phyloP scores from a whole-genome alignment of 1,140 invertebrate genomes.

The Drosophila nannoptera region DNA sequence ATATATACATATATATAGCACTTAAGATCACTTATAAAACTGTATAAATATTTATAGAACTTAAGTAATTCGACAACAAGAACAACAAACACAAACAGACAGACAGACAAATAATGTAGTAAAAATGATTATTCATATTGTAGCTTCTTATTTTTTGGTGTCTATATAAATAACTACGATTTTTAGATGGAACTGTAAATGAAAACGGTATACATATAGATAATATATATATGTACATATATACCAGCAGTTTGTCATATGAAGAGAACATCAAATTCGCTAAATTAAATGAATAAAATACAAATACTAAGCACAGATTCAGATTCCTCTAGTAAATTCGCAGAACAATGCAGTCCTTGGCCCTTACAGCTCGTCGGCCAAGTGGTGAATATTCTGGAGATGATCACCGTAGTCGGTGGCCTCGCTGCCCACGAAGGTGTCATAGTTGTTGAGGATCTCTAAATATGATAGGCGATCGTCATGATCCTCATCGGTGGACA shows the following conservation, averaged over 20 bases:
- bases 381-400: conserved; percentile 87
- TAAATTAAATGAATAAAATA: conserved; percentile 60
- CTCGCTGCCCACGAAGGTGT: conserved; percentile 97
- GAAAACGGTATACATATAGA: conserved; percentile 3
- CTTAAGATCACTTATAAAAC: conserved; percentile 15
- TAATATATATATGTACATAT: too few relatives aligned
- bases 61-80: conserved; percentile 10
- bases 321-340: conserved; percentile 32
- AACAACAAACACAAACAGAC: not conserved
- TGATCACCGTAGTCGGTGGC: conserved; percentile 97
- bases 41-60: conserved; percentile 4
- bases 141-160: conserved; percentile 64
- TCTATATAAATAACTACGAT: conserved; percentile 64
- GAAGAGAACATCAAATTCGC: conserved; percentile 49
- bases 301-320: conserved; percentile 48
- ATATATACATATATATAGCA: conserved; percentile 13
- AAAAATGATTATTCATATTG: conserved; percentile 54
- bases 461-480: conserved; percentile 90
- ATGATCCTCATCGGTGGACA: conserved; percentile 91
- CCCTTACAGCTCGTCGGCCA: conserved; percentile 88
- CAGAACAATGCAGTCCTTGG: not conserved
- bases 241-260: conserved; percentile 11
- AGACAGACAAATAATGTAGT: conserved; percentile 56
- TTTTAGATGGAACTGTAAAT: not conserved
- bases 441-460: conserved; percentile 93